Percentiles rank a stretch among this genome's conserved stretches.
phyloP scores from a whole-genome alignment of 2,113 vertebrate genomes.

The Struthio camelus region DNA sequence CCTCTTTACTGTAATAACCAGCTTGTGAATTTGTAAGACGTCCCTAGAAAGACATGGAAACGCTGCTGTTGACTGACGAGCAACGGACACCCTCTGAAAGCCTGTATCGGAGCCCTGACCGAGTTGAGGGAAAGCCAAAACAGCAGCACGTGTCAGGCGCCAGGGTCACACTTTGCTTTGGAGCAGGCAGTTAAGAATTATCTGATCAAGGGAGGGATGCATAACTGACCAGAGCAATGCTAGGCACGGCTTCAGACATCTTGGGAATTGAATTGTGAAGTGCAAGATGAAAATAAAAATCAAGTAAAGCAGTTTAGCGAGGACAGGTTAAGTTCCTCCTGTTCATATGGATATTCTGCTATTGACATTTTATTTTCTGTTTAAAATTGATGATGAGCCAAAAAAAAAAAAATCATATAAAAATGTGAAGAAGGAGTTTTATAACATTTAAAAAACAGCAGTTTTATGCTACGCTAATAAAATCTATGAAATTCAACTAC shows the following conservation, averaged over 20 bases:
- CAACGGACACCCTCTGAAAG: background rate
- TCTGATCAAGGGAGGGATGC: background rate
- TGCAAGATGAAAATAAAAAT: background rate
- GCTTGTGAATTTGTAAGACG: background rate
- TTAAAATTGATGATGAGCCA: background rate
- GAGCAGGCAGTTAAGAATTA: background rate
- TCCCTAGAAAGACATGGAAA: background rate
- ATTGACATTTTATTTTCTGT: background rate
- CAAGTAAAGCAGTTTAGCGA: background rate
- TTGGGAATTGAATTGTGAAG: background rate
- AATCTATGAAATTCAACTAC: background rate
- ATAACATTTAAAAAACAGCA: background rate
- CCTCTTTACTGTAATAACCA: background rate
- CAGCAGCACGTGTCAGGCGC: background rate
- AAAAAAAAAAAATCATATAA: background rate
- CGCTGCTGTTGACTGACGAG: background rate
- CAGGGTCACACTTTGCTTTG: background rate
- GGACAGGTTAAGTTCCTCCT: background rate
- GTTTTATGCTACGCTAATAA: background rate
- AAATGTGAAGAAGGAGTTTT: background rate
- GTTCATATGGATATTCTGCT: background rate
- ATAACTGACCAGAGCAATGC: background rate
- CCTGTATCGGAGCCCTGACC: background rate
- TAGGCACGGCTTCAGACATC: background rate
- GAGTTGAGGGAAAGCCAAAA: rapidly evolving